Evolutionary conservation across 2,113 vertebrate species (phyloP), one percentile per base, ranked within the genome.

Genomic region (Plotosus lineatus): DNA sequence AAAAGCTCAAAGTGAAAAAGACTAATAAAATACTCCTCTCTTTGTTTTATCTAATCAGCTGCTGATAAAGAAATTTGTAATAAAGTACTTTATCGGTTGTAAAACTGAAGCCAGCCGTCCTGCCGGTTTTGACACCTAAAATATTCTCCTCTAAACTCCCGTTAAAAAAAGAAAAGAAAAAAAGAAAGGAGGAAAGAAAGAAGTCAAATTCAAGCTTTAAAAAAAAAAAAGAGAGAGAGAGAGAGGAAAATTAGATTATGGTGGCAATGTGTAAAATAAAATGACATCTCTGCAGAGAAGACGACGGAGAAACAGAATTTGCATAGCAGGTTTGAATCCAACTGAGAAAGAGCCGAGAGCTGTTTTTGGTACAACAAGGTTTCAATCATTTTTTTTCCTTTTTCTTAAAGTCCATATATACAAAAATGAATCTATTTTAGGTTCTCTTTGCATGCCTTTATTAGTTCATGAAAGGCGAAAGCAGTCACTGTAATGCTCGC

Each of bases 241-340:
- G 21, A 19, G 21, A 50, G 44, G 69, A 51, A 94, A 92, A 92
- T 95, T 97, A 97, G 96, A 92, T 91, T 90, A 90, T 94, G 92
- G 92, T 93, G 89, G 91, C 89, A 89, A 94, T 86, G 92, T 90
- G 92, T 90, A 85, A 93, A 90, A 93, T 88, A 90, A 93, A 92
- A 90, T 92, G 93, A 90, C 82, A 90, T 89, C 86, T 84, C 78
- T 90, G 92, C 90, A 87, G 85, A 92, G 94, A 94, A 92, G 85
- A 87, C 87, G 78, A 73, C 17, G 87, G 87, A 88, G 87, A 90
- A 85, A 87, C 86, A 94, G 89, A 93, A 93, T 97, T 86, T 98
- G 96, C 97, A 99, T 99, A 98, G 96, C 96, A 92, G 92, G 91
- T 96, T 89, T 92, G 95, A 93, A 94, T 92, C 84, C 88, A 95